Conservation (phyloP, 2,888 invertebrate species). For the Agriopis leucophaearia region DNA sequence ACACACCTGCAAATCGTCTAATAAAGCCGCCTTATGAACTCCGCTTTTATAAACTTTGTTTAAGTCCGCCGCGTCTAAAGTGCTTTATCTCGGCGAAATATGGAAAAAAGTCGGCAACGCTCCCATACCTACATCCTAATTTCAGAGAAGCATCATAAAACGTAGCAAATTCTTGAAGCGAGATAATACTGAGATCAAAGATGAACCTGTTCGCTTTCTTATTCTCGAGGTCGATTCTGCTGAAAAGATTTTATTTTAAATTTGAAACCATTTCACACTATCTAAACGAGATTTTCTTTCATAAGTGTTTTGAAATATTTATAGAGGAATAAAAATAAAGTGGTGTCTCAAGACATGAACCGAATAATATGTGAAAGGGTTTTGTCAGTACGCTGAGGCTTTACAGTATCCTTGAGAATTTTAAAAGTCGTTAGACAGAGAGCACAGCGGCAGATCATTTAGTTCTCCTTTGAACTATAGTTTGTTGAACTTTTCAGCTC, state of each 20-base stretch:
- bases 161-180: constrained; percentile 44
- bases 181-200: constrained; percentile 46
- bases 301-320: constrained; percentile 21
- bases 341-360: constrained; percentile 42
- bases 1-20: constrained; percentile 77
- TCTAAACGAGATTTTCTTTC: constrained; percentile 30
- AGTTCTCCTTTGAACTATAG: constrained; percentile 16
- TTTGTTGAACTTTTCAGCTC: constrained; percentile 52
- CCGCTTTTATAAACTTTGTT: constrained; percentile 74
- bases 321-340: constrained; percentile 30
- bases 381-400: constrained; percentile 36
- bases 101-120: constrained; percentile 55
- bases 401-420: constrained; percentile 47
- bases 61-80: constrained; percentile 64
- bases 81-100: constrained; percentile 58
- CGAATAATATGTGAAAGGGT: constrained; percentile 44
- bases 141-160: constrained; percentile 45
- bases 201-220: constrained; percentile 36
- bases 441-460: constrained; percentile 37
- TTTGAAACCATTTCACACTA: constrained; percentile 36
- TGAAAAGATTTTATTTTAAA: constrained; percentile 30
- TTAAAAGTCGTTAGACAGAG: constrained; percentile 48
- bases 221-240: constrained; percentile 31
- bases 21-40: constrained; percentile 81
- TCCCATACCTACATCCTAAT: constrained; percentile 50